A percentile compares a stretch with the other conserved stretches of the same genome.
Conservation (phyloP, 92 coral and sea anemone genomes). For the Umimayanthus chanpuru region DNA sequence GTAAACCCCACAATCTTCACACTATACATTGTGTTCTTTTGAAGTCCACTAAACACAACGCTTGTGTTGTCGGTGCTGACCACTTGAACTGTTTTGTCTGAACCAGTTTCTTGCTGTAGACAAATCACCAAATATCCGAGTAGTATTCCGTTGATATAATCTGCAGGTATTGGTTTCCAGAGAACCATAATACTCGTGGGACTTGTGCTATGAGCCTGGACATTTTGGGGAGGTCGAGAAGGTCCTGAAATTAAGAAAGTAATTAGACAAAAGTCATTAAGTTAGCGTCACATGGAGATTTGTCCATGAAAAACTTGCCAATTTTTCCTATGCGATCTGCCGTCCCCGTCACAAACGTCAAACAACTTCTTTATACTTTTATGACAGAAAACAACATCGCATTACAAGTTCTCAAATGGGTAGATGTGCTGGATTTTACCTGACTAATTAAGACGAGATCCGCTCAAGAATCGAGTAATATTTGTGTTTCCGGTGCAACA, state of each 20-base stretch:
- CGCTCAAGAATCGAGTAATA: too few species aligned
- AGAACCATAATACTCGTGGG: neutral
- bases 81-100: neutral
- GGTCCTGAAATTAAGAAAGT: neutral
- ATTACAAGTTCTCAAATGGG: too few species aligned
- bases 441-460: too few species aligned
- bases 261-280: too few species aligned
- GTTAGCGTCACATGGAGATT: too few species aligned
- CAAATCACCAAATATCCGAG: neutral
- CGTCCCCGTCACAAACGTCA: too few species aligned
- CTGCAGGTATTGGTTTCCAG: neutral
- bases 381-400: too few species aligned
- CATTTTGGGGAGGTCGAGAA: neutral
- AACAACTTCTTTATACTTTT: too few species aligned
- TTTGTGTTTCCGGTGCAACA: too few species aligned
- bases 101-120: neutral
- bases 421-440: too few species aligned
- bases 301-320: too few species aligned
- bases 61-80: neutral
- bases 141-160: neutral
- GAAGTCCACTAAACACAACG: neutral
- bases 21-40: neutral
- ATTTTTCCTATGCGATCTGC: too few species aligned
- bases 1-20: neutral
- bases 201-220: neutral